A percentile compares a stretch with the other conserved stretches of the same genome.
Evolutionary conservation across 2,113 vertebrate genomes (phyloP).

Genomic region (Alethe diademata): DNA sequence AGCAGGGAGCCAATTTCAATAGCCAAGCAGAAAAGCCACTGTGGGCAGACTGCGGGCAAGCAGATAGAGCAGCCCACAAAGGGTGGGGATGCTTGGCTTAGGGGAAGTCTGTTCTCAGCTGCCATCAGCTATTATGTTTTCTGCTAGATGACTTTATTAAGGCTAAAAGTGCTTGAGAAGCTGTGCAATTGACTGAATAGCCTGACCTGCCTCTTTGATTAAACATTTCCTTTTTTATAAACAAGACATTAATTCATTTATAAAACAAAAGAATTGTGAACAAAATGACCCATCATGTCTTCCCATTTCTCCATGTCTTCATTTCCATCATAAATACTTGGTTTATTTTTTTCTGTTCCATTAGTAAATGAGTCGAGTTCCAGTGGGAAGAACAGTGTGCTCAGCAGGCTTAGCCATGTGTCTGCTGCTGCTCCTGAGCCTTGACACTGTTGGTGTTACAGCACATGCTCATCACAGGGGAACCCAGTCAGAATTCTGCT

Average conservation of each 20-base stretch:
- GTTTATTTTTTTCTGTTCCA: neutral
- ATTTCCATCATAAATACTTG: fast-evolving
- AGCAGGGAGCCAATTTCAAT: neutral
- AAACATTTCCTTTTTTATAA: neutral
- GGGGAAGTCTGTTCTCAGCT: neutral
- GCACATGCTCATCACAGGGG: fast-evolving
- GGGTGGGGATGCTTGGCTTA: neutral
- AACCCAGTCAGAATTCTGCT: neutral
- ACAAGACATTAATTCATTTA: neutral
- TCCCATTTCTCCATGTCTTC: neutral
- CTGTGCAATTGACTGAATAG: neutral
- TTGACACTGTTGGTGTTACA: neutral
- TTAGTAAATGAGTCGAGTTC: neutral
- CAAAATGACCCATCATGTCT: neutral
- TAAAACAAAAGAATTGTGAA: neutral
- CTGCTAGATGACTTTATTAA: neutral
- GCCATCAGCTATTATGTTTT: neutral
- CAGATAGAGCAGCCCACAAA: neutral
- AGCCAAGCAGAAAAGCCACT: neutral
- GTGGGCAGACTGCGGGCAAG: fast-evolving
- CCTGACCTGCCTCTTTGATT: neutral
- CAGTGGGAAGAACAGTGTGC: neutral
- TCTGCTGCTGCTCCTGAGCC: neutral
- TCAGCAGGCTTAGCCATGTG: neutral
- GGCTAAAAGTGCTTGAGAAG: neutral